Conservation (phyloP, 2,113 vertebrate genomes). For the Coryphaenoides rupestris region DNA sequence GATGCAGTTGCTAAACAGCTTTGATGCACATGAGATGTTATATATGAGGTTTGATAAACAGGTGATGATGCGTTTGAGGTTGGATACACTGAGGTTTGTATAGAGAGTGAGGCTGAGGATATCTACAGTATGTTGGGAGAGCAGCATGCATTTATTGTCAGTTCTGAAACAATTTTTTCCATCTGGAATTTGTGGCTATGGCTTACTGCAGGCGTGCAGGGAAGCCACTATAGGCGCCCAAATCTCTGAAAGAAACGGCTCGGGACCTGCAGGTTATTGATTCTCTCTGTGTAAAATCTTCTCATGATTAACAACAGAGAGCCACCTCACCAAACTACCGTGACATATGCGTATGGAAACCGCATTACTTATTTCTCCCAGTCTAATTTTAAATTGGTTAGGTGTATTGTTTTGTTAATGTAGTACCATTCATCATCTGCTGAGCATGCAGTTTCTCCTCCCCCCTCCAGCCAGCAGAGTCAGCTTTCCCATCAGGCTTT, state of each 20-base stretch:
- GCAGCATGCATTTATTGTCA: not conserved
- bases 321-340: not conserved
- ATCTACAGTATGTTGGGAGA: no score
- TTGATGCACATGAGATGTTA: no score
- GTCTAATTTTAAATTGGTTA: not conserved
- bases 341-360: not conserved
- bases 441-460: not conserved
- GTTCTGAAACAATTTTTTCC: not conserved
- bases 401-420: not conserved
- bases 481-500: not conserved
- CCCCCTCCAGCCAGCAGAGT: not conserved
- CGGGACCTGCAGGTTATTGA: not conserved
- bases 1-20: no score
- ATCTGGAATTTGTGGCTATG: not conserved
- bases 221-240: not conserved
- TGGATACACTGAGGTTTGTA: no score
- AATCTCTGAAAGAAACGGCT: not conserved
- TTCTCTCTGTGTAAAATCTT: not conserved
- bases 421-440: not conserved
- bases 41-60: no score
- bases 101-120: no score
- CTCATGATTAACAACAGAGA: not conserved
- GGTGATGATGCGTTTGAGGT: no score
- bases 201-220: not conserved
- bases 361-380: not conserved